A percentile compares a stretch with the other conserved stretches of the same genome.
These are phyloP conservation scores for Stichodactyla mertensii DNA, from an alignment of 64 coral and sea anemone genomes.

Conservation along the genomic window DNA sequence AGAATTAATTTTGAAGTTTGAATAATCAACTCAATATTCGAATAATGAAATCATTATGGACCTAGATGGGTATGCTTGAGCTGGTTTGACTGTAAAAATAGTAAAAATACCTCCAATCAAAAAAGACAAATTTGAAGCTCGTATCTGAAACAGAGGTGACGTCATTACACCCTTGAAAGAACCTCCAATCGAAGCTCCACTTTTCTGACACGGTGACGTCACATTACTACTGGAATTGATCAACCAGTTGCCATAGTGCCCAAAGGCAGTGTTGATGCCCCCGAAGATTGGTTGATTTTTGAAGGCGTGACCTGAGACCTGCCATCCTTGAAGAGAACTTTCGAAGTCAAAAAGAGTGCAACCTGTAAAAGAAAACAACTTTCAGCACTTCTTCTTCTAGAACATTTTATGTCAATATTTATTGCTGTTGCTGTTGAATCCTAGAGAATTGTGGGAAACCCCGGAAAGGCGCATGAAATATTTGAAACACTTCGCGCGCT, in stretches of 20 bases:
- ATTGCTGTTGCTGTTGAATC: no score
- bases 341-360: conserved; percentile 50
- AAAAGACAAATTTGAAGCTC: conserved; percentile 30
- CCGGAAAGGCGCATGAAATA: no score
- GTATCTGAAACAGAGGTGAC: conserved; percentile 43
- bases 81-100: no score
- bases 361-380: neutral
- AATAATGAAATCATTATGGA: no score
- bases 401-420: no score
- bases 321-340: conserved; percentile 20
- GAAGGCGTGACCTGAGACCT: conserved; percentile 26
- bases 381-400: neutral
- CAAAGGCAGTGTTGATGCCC: neutral
- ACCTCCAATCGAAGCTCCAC: neutral
- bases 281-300: conserved; percentile 34
- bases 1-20: no score
- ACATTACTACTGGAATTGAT: conserved; percentile 31
- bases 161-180: conserved; percentile 29
- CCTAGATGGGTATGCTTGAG: no score
- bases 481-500: no score
- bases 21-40: no score
- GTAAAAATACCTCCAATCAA: conserved; percentile 40
- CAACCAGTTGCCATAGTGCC: conserved; percentile 47
- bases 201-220: conserved; percentile 35
- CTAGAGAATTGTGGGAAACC: no score